Evolutionary conservation across 2,113 vertebrate species (phyloP), one percentile per base, ranked within the genome.

Genomic region (Hypocryptadius cinnamomeus): DNA sequence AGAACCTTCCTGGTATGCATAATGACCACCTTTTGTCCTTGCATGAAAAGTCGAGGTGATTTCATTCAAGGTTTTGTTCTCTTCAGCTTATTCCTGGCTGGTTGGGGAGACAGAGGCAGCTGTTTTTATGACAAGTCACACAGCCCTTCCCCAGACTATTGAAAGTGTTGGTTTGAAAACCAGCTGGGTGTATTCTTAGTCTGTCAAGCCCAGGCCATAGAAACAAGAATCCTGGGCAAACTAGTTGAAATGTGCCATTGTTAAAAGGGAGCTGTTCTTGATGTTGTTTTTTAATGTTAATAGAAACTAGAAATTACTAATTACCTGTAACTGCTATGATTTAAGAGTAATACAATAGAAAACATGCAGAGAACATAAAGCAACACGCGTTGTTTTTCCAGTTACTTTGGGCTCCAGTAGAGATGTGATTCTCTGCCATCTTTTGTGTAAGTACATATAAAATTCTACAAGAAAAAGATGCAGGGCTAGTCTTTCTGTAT

Each of bases 1-100:
- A 98, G 98, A 97, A 97, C 97, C 97, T 98, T 97, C 97, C 97
- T 98, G 98, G 97, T 98, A 98, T 97, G 97, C 97, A 96, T 98
- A 98, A 98, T 98, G 97, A 98, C 97, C 59, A 97, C 91, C 98
- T 98, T 98, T 98, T 98, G 97, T 98, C 97, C 97, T 96, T 96
- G 92, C 91, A 97, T 98, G 96, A 98, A 98, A 98, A 98, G 97
- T 98, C 87, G 91, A 97, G 97, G 96, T 97, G 97, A 98, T 98
- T 98, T 97, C 57, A 97, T 98, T 98, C 94, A 97, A 96, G 96
- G 97, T 97, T 98, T 98, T 98, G 97, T 98, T 98, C 95, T 97
- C 94, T 83, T 97, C 93, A 97, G 97, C 97, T 98, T 98, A 97
- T 97, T 98, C 93, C 96, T 97, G 96, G 96, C 97, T 98, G 97